Evolutionary conservation across 2,113 vertebrate genomes (phyloP).

Genomic region (Polyodon spathula): DNA sequence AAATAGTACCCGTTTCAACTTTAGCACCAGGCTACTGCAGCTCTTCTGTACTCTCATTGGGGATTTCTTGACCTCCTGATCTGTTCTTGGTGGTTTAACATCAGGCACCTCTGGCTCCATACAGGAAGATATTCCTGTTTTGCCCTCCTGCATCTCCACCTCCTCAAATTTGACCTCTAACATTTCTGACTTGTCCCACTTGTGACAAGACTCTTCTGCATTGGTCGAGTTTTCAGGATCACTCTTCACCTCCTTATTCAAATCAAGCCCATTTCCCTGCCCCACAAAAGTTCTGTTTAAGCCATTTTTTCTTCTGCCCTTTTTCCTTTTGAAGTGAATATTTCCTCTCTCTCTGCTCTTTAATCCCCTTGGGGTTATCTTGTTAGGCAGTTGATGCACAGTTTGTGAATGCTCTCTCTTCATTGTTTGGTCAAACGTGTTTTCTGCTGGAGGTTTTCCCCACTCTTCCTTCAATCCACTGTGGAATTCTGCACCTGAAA

Average conservation of each 20-base stretch:
- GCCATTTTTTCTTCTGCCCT: conserved; percentile 39
- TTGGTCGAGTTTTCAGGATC: conserved; percentile 17
- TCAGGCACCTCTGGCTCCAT: too few species aligned
- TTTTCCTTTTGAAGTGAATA: conserved; percentile 21
- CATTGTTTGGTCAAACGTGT: conserved; percentile 4
- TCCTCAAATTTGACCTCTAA: conserved; percentile 1
- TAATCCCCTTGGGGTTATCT: not conserved
- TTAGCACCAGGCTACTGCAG: conserved; percentile 45
- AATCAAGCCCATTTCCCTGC: conserved; percentile 31
- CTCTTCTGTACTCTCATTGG: too few species aligned
- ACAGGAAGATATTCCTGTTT: conserved; percentile 26
- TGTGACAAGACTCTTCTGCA: conserved; percentile 9
- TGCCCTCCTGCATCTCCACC: conserved; percentile 7
- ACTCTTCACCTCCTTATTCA: conserved; percentile 13
- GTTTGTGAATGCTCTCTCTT: conserved; percentile 17
- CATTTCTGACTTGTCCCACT: conserved; percentile 4
- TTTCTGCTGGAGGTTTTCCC: conserved; percentile 24
- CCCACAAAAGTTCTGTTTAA: conserved; percentile 40
- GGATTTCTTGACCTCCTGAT: too few species aligned
- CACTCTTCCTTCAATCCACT: conserved; percentile 20
- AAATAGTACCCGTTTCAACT: conserved; percentile 46
- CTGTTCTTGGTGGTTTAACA: too few species aligned
- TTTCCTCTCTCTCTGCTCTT: conserved; percentile 19
- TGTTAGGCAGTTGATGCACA: conserved; percentile 9
- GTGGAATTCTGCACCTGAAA: conserved; percentile 43